phyloP scores from a whole-genome alignment of 1,140 invertebrate species.

The Hypsibius dujardini region DNA sequence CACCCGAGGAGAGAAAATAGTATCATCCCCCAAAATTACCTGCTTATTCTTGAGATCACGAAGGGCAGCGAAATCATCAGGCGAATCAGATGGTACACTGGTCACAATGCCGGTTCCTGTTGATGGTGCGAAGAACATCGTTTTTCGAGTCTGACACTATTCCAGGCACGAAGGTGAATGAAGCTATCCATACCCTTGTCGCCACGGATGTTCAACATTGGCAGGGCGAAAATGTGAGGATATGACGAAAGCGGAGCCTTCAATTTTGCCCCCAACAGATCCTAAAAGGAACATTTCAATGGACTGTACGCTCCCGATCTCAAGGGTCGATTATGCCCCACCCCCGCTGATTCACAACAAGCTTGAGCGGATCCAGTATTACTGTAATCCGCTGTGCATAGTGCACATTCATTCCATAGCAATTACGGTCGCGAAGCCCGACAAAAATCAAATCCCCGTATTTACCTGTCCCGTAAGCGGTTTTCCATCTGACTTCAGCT shows the following conservation, averaged over 20 bases:
- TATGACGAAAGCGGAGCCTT: slow-evolving; percentile 64
- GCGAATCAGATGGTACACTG: slow-evolving; percentile 92
- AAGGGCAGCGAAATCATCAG: slow-evolving; percentile 91
- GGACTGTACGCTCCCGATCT: too few relatives aligned
- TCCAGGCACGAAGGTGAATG: neutral
- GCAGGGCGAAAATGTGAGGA: slow-evolving; percentile 71
- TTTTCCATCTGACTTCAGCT: neutral
- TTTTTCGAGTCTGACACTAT: neutral
- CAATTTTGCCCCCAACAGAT: slow-evolving; percentile 55
- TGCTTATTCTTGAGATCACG: slow-evolving; percentile 85
- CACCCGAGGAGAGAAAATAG: neutral
- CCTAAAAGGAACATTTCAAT: slow-evolving; percentile 31
- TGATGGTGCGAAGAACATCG: slow-evolving; percentile 14
- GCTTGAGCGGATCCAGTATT: too few relatives aligned
- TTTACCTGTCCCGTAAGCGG: slow-evolving; percentile 47
- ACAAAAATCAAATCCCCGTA: too few relatives aligned
- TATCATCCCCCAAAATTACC: slow-evolving; percentile 23
- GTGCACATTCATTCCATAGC: too few relatives aligned
- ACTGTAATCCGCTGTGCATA: too few relatives aligned
- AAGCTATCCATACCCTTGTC: too few relatives aligned
- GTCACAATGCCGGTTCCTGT: slow-evolving; percentile 93
- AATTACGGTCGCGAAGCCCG: too few relatives aligned
- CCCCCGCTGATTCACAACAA: too few relatives aligned
- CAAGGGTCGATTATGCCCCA: too few relatives aligned
- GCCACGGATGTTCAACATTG: slow-evolving; percentile 94